Conservation (phyloP, 2,113 vertebrate species). For the Ploceus nigricollis region DNA sequence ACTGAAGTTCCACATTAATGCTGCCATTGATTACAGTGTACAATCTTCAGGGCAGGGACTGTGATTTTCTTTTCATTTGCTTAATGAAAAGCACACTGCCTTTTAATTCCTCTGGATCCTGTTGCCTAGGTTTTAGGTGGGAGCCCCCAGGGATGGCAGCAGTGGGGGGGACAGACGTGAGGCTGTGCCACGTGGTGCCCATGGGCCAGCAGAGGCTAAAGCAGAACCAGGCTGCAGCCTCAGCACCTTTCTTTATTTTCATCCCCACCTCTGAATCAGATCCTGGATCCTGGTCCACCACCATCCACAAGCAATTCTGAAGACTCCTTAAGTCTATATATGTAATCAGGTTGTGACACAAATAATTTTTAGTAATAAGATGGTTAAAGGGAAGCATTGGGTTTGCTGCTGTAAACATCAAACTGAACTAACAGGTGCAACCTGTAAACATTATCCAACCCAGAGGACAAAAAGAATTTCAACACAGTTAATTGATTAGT, state of each 20-base stretch:
- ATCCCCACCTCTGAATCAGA: not conserved
- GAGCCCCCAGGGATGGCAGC: not conserved
- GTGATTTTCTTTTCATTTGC: conserved; percentile 47
- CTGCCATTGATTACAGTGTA: conserved; percentile 32
- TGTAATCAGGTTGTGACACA: not conserved
- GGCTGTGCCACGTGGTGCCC: fast-evolving
- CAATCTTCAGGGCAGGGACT: conserved; percentile 37
- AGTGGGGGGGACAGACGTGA: fast-evolving
- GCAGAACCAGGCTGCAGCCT: not conserved
- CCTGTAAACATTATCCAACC: not conserved
- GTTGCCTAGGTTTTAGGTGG: not conserved
- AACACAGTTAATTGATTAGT: not conserved
- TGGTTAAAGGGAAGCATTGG: not conserved
- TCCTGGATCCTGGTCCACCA: no score
- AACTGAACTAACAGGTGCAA: not conserved
- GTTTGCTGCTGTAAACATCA: not conserved
- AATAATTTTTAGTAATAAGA: not conserved
- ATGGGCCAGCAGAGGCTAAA: not conserved
- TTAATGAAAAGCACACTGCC: conserved; percentile 18
- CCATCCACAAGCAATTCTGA: not conserved
- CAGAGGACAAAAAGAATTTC: not conserved
- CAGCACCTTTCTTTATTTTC: not conserved
- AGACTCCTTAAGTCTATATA: not conserved
- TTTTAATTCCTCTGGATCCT: conserved; percentile 1
- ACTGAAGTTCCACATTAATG: conserved; percentile 34